Conservation (phyloP, 2,888 invertebrate species). For the Cantharis flavilabris region DNA sequence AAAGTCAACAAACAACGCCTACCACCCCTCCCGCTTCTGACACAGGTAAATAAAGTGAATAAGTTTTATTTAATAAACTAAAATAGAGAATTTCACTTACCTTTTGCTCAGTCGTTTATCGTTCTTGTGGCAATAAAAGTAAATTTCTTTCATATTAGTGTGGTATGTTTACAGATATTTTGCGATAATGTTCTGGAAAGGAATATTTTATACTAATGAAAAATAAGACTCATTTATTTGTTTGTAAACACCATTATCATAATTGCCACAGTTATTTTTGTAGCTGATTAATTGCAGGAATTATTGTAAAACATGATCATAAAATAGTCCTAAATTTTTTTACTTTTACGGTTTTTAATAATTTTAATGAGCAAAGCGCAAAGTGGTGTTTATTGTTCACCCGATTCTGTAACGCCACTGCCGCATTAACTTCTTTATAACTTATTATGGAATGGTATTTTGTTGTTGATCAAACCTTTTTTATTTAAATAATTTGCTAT, state of each 20-base stretch:
- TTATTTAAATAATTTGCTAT: neutral
- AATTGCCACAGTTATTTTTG: neutral
- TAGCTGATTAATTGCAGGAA: neutral
- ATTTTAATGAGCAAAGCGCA: neutral
- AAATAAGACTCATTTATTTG: neutral
- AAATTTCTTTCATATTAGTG: neutral
- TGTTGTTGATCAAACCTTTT: neutral
- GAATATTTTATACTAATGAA: neutral
- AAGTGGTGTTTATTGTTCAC: neutral
- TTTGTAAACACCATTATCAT: neutral
- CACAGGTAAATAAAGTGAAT: constrained; percentile 30
- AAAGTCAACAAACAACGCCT: constrained; percentile 57
- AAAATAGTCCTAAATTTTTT: neutral
- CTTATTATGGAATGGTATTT: neutral
- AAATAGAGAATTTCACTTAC: neutral
- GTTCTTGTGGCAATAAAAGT: neutral
- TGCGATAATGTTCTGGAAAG: neutral
- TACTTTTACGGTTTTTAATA: neutral
- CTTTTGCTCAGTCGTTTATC: neutral
- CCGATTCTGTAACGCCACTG: neutral
- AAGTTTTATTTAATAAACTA: neutral
- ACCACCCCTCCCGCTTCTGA: constrained; percentile 52
- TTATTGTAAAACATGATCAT: neutral
- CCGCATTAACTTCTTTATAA: neutral
- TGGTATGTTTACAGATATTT: neutral